Percentiles rank a stretch among this genome's conserved stretches.
Conservation (phyloP, 2,888 invertebrate species). For the Lepidocyrtinus sp. region DNA sequence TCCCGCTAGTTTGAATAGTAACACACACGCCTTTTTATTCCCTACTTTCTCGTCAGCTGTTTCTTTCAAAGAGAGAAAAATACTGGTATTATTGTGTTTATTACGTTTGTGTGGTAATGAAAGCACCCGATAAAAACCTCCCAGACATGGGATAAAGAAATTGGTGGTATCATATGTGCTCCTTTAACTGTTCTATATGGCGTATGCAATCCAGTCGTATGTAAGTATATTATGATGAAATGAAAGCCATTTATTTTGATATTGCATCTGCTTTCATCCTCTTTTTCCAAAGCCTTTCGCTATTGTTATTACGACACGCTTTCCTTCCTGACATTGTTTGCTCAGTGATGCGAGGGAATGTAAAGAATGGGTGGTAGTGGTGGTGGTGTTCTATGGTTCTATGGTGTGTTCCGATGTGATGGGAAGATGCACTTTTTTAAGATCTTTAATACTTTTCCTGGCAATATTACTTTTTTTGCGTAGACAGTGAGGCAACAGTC, state of each 20-base stretch:
- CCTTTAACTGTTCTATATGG: neutral
- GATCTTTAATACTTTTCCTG: constrained; percentile 16
- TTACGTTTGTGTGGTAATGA: constrained; percentile 11
- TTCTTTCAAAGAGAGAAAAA: neutral
- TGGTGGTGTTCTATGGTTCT: neutral
- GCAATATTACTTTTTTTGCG: constrained; percentile 29
- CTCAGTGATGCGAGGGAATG: constrained; percentile 29
- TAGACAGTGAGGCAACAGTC: neutral
- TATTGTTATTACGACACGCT: constrained; percentile 24
- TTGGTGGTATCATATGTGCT: neutral
- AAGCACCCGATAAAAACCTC: neutral
- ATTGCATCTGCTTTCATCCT: constrained; percentile 13
- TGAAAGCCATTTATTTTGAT: constrained; percentile 24
- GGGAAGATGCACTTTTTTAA: constrained; percentile 43
- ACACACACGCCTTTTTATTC: neutral
- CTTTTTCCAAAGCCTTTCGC: neutral
- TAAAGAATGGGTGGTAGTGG: constrained; percentile 12
- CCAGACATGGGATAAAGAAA: constrained; percentile 3
- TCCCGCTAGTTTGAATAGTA: too few relatives aligned
- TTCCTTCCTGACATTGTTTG: constrained; percentile 25
- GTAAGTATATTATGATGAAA: constrained; percentile 17
- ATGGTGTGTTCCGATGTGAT: constrained; percentile 40
- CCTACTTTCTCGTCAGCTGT: neutral
- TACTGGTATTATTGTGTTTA: constrained; percentile 7
- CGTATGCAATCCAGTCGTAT: neutral